Conservation (phyloP, 2,888 invertebrate species). For the Heliconius sara region DNA sequence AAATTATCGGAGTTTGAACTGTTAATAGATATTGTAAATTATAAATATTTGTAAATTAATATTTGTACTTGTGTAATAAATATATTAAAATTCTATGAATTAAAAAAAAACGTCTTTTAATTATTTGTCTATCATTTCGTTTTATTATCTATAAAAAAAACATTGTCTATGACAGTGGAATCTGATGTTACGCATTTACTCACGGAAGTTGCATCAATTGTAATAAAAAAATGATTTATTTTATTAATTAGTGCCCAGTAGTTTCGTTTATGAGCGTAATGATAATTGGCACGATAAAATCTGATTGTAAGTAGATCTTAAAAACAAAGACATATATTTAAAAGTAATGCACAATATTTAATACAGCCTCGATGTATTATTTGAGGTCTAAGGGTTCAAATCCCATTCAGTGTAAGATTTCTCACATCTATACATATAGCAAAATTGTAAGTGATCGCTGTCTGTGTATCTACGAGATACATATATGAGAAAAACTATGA, state of each 20-base stretch:
- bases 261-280: neutral
- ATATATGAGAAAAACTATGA: no score
- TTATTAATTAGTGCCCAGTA: neutral
- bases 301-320: neutral
- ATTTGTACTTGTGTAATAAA: constrained; percentile 73
- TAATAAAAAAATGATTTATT: constrained; percentile 3
- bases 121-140: neutral
- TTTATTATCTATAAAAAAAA: constrained; percentile 20
- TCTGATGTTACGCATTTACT: neutral
- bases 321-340: no score
- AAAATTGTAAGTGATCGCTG: no score
- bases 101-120: constrained; percentile 42
- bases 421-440: no score
- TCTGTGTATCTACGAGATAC: no score
- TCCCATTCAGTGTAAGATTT: no score
- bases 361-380: neutral
- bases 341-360: neutral
- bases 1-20: constrained; percentile 33
- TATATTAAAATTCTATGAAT: constrained; percentile 71
- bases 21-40: constrained; percentile 58
- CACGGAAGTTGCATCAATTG: neutral
- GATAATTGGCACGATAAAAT: neutral
- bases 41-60: constrained; percentile 68
- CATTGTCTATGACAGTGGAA: neutral
- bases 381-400: no score